Evolutionary conservation across 2,888 invertebrate genomes (phyloP), one percentile per base, ranked within the genome.

Genomic region (Watsonalla binaria): DNA sequence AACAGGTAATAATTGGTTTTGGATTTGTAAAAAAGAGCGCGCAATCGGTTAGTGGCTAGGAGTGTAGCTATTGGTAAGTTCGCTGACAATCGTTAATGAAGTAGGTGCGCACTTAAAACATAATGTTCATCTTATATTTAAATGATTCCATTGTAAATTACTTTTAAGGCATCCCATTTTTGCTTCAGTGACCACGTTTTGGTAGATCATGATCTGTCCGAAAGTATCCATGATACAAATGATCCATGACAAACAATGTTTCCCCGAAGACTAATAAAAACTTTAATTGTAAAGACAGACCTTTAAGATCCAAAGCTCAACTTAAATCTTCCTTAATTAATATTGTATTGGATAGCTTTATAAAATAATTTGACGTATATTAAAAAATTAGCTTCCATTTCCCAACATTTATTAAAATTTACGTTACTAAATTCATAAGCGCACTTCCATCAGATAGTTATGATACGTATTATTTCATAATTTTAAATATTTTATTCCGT

Each of bases 21-120:
- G 54, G 60, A 24, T 39, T 14, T 51, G 52, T 57, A 57, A 51
- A 54, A 55, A 62, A 63, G 64, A 63, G 68, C 68, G 70, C 61
- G 70, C 62, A 68, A 61, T 72, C 70, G 65, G 67, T 65, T 73
- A 74, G 70, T 59, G 66, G 72, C 68, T 74, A 75, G 75, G 63
- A 57, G 59, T 56, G 70, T 74, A 73, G 75, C 63, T 60, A 57
- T 67, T 64, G 66, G 68, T 55, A 63, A 66, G 58, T 71, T 63
- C 65, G 42, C 55, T 53, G 54, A 55, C 54, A 55, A 56, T 59
- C 58, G 53, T 58, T 60, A 60, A 62, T 11, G 59, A 56, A 51
- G 63, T 68, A 68, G 69, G 60, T 54, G 61, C 54, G 62, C 66
- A 61, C 59, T 57, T 54, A 45, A 52, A 37, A 24, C 47, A 54